Evolutionary conservation across 2,888 invertebrate species (phyloP), one percentile per base, ranked within the genome.

Genomic region (Hedychridium roseum): DNA sequence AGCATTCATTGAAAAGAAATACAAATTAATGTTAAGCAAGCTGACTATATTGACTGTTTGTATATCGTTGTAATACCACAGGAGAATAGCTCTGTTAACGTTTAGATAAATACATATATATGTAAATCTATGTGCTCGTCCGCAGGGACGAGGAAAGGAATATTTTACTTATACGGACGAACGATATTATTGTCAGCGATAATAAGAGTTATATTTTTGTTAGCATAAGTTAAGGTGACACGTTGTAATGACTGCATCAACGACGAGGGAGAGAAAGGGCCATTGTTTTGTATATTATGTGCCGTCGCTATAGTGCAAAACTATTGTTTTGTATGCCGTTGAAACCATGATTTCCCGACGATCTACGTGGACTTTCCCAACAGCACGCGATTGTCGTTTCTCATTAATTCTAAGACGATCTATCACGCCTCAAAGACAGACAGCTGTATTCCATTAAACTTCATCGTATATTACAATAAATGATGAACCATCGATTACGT

Each of bases 131-230:
- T 37, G 31, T 36, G 12, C 9, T 46, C 21, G 28, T 47, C 31
- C 38, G 26, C 43, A 46, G 36, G 32, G 47, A n/a, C n/a, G n/a
- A n/a, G 60, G 49, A 60, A 62, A 39, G 64, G 35, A 55, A 61
- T 71, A 68, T 70, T 71, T 70, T 68, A 66, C 57, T 63, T 66
- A 63, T 60, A 54, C 36, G 46, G 26, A 58, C 43, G 51, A 53
- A 60, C 43, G 48, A 64, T 60, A n/a, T 30, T 47, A 57, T 49
- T 57, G 42, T 48, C 50, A 64, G 48, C 54, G 55, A 64, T 56
- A 64, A 68, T 61, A 61, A 70, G 66, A 70, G 50, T 67, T 63
- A 68, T 71, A 73, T 73, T 73, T 73, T 73, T 74, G 67, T 74
- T 69, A 74, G 68, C 50, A 47, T 63, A 62, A 61, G 53, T 46